Evolutionary conservation across 2,888 invertebrate species (phyloP).

Genomic region (Limnephilus marmoratus): DNA sequence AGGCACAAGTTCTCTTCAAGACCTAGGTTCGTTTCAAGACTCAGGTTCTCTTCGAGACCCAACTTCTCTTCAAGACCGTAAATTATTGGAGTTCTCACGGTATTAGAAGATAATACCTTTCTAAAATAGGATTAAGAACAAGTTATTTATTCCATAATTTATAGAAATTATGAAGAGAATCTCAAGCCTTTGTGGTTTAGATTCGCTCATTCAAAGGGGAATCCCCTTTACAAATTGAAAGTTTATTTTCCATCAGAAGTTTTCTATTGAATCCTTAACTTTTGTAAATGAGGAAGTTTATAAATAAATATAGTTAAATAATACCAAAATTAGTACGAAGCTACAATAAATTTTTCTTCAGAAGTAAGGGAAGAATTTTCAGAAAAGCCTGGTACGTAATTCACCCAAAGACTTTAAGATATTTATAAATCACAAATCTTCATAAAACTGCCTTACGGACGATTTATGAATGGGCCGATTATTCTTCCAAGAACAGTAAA

Average conservation of each 20-base stretch:
- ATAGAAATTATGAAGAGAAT: no score
- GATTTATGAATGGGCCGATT: neutral
- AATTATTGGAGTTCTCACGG: no score
- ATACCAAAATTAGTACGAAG: neutral
- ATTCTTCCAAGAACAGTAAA: neutral
- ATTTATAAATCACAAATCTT: neutral
- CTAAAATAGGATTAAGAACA: no score
- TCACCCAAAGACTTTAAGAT: neutral
- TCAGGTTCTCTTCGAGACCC: no score
- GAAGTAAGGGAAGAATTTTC: neutral
- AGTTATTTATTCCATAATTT: no score
- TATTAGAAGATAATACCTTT: no score
- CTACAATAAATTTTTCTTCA: neutral
- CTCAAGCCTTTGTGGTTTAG: no score
- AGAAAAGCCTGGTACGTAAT: neutral
- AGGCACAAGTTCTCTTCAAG: no score
- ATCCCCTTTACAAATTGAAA: no score
- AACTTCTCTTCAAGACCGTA: no score
- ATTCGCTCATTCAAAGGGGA: no score
- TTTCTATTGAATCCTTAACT: neutral
- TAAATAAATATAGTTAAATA: neutral
- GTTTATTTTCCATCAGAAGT: neutral
- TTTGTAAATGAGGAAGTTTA: neutral
- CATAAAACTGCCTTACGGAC: neutral
- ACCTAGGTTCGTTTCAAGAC: no score